Percentiles rank a stretch among this genome's conserved stretches.
These are phyloP conservation scores for Actinopyga echinites DNA, from an alignment of 53 echinoderm and acorn worm genomes.

Conservation along the genomic window DNA sequence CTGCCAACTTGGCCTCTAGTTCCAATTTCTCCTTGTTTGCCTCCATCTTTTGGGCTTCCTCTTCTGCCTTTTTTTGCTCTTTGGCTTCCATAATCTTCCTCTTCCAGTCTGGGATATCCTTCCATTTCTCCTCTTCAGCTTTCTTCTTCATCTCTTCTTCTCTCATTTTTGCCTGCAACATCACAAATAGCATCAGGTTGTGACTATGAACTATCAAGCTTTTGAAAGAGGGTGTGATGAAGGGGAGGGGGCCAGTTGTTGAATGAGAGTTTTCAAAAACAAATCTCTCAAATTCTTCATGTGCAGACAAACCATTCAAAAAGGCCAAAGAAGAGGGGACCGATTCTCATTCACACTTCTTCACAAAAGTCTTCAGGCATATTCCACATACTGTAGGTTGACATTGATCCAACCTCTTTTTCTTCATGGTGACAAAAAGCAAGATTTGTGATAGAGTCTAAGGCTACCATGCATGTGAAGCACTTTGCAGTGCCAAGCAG, in stretches of 20 bases:
- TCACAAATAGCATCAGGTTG: too few relatives aligned
- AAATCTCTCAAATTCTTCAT: too few relatives aligned
- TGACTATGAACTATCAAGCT: neutral
- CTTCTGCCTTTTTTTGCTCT: slow-evolving; percentile 83
- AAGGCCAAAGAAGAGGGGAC: too few relatives aligned
- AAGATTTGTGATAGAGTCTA: too few relatives aligned
- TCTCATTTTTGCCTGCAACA: slow-evolving; percentile 62
- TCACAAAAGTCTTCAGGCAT: too few relatives aligned
- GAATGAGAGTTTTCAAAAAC: neutral
- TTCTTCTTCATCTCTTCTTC: slow-evolving; percentile 69
- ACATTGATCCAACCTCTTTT: too few relatives aligned
- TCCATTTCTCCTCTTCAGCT: slow-evolving; percentile 78
- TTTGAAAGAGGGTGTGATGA: neutral
- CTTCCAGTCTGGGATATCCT: slow-evolving; percentile 93
- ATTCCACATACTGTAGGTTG: too few relatives aligned
- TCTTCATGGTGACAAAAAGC: too few relatives aligned
- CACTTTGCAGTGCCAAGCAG: too few relatives aligned
- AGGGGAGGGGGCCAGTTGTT: neutral
- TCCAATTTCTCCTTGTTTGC: slow-evolving; percentile 53
- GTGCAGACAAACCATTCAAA: too few relatives aligned
- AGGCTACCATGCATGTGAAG: too few relatives aligned
- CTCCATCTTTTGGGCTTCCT: slow-evolving; percentile 58
- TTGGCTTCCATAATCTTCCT: slow-evolving; percentile 85
- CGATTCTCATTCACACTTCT: too few relatives aligned
- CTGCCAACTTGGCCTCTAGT: slow-evolving; percentile 66